Evolutionary conservation across 2,888 invertebrate species (phyloP).

Genomic region (Epinotia nisella): DNA sequence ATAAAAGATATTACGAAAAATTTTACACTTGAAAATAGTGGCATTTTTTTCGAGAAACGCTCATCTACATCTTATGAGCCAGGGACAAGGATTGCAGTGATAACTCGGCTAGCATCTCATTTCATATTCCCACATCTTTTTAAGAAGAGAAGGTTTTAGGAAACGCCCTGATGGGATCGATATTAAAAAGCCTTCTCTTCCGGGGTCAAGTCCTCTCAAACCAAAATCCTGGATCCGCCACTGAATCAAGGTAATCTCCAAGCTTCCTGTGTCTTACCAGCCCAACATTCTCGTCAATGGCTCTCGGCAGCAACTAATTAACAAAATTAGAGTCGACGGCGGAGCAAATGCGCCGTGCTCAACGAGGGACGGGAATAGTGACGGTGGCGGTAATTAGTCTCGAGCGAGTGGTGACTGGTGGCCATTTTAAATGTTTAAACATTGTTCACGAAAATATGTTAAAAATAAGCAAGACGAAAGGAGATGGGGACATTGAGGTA

Average conservation of each 20-base stretch:
- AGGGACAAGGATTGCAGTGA: too few relatives aligned
- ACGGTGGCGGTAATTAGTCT: conserved; percentile 33
- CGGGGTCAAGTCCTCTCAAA: too few relatives aligned
- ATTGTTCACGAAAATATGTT: conserved; percentile 9
- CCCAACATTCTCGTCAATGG: conserved; percentile 28
- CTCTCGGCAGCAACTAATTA: conserved; percentile 35
- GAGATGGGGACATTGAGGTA: not conserved
- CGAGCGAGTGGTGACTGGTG: conserved; percentile 14
- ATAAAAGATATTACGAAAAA: too few relatives aligned
- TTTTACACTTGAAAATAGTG: too few relatives aligned
- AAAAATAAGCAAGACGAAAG: not conserved
- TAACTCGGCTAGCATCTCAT: too few relatives aligned
- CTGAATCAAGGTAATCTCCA: not conserved
- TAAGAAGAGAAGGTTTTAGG: too few relatives aligned
- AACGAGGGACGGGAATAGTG: conserved; percentile 32
- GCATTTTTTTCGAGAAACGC: too few relatives aligned
- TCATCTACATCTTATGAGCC: too few relatives aligned
- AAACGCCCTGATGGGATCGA: too few relatives aligned
- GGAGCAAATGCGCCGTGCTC: conserved; percentile 28
- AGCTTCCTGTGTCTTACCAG: conserved; percentile 21
- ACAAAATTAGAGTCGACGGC: conserved; percentile 43
- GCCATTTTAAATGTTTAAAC: conserved; percentile 12
- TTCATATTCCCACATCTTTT: too few relatives aligned
- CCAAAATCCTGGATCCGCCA: too few relatives aligned
- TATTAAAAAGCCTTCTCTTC: too few relatives aligned